Conservation (phyloP, 2,888 invertebrate species). For the Netelia virgata region DNA sequence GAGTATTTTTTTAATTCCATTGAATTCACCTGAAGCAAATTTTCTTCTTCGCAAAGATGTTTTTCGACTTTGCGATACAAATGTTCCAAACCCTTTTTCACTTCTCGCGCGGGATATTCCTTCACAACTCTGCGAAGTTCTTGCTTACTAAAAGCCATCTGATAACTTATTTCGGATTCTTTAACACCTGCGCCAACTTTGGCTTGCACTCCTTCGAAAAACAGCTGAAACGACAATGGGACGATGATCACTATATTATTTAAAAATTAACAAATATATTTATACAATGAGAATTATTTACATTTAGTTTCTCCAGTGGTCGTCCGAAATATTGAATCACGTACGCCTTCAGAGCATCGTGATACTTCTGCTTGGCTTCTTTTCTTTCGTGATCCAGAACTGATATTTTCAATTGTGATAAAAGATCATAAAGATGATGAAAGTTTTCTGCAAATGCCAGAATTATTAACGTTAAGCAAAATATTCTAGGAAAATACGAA, state of each 20-base stretch:
- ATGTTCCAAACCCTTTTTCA: slow-evolving; percentile 96
- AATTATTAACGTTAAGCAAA: slow-evolving; percentile 14
- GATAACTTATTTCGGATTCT: slow-evolving; percentile 98
- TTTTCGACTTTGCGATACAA: slow-evolving; percentile 98
- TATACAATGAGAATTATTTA: slow-evolving; percentile 83
- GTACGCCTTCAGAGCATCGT: slow-evolving; percentile 95
- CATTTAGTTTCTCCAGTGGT: slow-evolving; percentile 95
- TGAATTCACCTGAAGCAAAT: slow-evolving; percentile 89
- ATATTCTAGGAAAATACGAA: too few relatives aligned
- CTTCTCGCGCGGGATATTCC: slow-evolving; percentile 96
- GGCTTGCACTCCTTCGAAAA: slow-evolving; percentile 98
- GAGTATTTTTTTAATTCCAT: slow-evolving; percentile 11
- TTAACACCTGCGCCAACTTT: slow-evolving; percentile 97
- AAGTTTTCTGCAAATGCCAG: slow-evolving; percentile 92
- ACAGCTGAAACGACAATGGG: slow-evolving; percentile 88
- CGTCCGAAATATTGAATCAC: slow-evolving; percentile 98
- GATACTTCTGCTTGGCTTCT: slow-evolving; percentile 95
- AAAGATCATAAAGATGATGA: slow-evolving; percentile 94
- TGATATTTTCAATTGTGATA: slow-evolving; percentile 95
- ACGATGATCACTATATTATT: not conserved
- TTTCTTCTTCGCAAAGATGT: slow-evolving; percentile 97
- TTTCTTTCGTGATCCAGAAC: slow-evolving; percentile 95
- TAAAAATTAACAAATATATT: too few relatives aligned
- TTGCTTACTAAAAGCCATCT: slow-evolving; percentile 98
- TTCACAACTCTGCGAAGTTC: slow-evolving; percentile 97